These are phyloP conservation scores for Oncorhynchus clarkii DNA, from an alignment of 2,113 vertebrate genomes.

Conservation along the genomic window DNA sequence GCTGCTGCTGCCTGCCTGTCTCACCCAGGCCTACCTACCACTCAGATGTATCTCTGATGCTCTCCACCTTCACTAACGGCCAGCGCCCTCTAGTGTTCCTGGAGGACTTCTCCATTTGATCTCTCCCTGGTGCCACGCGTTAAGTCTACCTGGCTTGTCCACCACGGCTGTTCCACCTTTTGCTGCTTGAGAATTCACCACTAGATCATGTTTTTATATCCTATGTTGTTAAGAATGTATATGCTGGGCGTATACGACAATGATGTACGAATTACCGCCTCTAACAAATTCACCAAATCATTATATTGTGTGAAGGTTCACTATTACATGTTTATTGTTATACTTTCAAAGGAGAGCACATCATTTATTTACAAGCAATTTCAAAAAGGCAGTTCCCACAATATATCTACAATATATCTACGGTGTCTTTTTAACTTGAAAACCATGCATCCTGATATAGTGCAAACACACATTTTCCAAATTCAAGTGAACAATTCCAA, in stretches of 20 bases:
- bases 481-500: slow-evolving; percentile 54
- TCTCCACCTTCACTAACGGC: slow-evolving; percentile 47
- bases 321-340: slow-evolving; percentile 17
- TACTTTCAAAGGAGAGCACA: not conserved
- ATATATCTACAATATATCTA: slow-evolving; percentile 16
- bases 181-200: slow-evolving; percentile 69
- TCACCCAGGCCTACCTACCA: slow-evolving; percentile 18
- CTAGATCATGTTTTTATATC: slow-evolving; percentile 19
- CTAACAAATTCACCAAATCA: slow-evolving; percentile 6
- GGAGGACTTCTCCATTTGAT: slow-evolving; percentile 35
- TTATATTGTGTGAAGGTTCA: slow-evolving; percentile 18
- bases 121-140: slow-evolving; percentile 27
- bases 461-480: slow-evolving; percentile 10
- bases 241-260: slow-evolving; percentile 43
- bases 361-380: slow-evolving; percentile 18
- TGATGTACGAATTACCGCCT: slow-evolving; percentile 18
- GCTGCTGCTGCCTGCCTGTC: slow-evolving; percentile 37
- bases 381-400: slow-evolving; percentile 15
- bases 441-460: slow-evolving; percentile 26
- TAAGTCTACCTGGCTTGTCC: slow-evolving; percentile 38
- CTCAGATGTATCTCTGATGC: slow-evolving; percentile 41
- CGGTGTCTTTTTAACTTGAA: slow-evolving; percentile 11
- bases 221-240: slow-evolving; percentile 37
- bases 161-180: slow-evolving; percentile 54
- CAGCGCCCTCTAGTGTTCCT: slow-evolving; percentile 41